Percentiles rank a stretch among this genome's conserved stretches.
Evolutionary conservation across 92 coral and sea anemone genomes (phyloP).

Genomic region (Parazoanthus darwini): DNA sequence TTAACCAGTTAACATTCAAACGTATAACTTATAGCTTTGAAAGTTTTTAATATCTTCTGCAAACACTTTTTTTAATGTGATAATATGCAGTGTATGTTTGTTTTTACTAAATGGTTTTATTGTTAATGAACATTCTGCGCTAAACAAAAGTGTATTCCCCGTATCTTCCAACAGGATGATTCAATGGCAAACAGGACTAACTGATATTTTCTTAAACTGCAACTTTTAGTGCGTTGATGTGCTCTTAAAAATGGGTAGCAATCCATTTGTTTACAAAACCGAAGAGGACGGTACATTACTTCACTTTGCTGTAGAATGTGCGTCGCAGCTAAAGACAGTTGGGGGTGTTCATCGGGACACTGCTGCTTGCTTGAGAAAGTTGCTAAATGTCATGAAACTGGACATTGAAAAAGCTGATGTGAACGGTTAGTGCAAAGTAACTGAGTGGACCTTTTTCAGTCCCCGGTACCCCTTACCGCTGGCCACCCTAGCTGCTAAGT

Average conservation of each 20-base stretch:
- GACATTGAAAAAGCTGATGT: conserved; percentile 63
- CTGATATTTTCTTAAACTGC: neutral
- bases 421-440: conserved; percentile 50
- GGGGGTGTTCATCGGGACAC: conserved; percentile 43
- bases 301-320: conserved; percentile 88
- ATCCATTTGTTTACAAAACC: conserved; percentile 53
- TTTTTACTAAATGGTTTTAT: no score
- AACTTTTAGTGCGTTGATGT: conserved; percentile 69
- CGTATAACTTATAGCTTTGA: no score
- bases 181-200: neutral
- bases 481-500: neutral
- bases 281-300: conserved; percentile 78
- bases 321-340: conserved; percentile 51
- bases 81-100: no score
- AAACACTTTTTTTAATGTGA: no score
- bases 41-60: no score
- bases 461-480: neutral
- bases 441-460: no score
- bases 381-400: conserved; percentile 55
- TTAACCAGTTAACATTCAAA: no score
- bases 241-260: conserved; percentile 73
- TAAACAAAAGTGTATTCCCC: no score
- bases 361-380: conserved; percentile 67
- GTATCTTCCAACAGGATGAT: no score
- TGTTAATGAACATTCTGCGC: no score